These are phyloP conservation scores for Trachelipus rathkii DNA, from an alignment of 1,140 invertebrate genomes.

Conservation along the genomic window DNA sequence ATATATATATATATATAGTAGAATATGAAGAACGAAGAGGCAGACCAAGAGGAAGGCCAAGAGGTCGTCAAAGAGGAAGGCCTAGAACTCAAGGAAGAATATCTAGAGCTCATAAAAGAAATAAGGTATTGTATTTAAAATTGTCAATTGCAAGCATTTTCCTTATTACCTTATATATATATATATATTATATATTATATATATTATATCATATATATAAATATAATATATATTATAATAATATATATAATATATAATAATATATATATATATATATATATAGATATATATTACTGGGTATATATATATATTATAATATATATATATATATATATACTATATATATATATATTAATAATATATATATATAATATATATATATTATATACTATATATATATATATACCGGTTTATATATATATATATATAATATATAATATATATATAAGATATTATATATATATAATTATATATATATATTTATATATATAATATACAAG, in stretches of 20 bases:
- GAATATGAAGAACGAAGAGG: slow-evolving; percentile 1
- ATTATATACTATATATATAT: neutral
- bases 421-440: neutral
- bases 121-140: neutral
- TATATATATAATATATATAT: slow-evolving; percentile 1
- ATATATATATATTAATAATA: neutral
- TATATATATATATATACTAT: neutral
- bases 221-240: neutral
- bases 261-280: slow-evolving; percentile 1
- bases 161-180: neutral
- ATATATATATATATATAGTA: neutral
- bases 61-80: neutral
- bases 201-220: neutral
- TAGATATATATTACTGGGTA: neutral
- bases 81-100: neutral
- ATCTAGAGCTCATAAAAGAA: neutral
- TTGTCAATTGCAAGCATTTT: neutral
- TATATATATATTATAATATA: slow-evolving; percentile 1
- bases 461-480: neutral
- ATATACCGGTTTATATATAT: slow-evolving; percentile 10
- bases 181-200: slow-evolving; percentile 1
- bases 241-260: neutral
- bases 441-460: neutral
- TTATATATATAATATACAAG: neutral
- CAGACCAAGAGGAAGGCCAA: neutral